A percentile compares a stretch with the other conserved stretches of the same genome.
Evolutionary conservation across 2,113 vertebrate species (phyloP).

Genomic region (Myotis brandtii): DNA sequence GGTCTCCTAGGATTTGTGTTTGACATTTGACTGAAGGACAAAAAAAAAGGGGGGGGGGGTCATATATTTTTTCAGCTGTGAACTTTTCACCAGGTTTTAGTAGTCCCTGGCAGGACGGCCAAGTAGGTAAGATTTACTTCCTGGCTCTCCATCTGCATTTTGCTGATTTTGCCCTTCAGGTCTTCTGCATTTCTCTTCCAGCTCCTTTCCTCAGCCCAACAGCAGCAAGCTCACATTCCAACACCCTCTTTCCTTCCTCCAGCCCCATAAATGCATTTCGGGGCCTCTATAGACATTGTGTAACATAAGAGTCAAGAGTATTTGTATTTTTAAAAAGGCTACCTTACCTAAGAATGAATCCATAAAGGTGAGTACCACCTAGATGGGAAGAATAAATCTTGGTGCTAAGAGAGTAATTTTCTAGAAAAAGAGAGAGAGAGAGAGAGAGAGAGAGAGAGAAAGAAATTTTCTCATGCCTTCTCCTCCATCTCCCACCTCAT

Average conservation of each 20-base stretch:
- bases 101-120: not conserved
- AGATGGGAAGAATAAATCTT: not conserved
- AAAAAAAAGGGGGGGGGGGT: not conserved
- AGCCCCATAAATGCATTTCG: fast-evolving
- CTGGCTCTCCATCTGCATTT: not conserved
- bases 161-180: not conserved
- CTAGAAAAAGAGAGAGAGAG: too few species aligned
- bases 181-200: not conserved
- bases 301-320: not conserved
- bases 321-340: not conserved
- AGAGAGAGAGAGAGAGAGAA: too few species aligned
- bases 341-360: not conserved
- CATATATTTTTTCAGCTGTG: not conserved
- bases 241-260: not conserved
- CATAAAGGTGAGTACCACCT: not conserved
- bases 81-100: slow-evolving; percentile 32
- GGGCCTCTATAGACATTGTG: not conserved
- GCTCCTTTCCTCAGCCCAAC: not conserved
- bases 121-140: not conserved
- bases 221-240: not conserved
- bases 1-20: not conserved
- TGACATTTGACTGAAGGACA: not conserved
- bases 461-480: not conserved
- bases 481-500: not conserved
- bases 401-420: not conserved